Base-by-base conservation (phyloP, 2,113 vertebrate genomes). In the Papio anubis region DNA sequence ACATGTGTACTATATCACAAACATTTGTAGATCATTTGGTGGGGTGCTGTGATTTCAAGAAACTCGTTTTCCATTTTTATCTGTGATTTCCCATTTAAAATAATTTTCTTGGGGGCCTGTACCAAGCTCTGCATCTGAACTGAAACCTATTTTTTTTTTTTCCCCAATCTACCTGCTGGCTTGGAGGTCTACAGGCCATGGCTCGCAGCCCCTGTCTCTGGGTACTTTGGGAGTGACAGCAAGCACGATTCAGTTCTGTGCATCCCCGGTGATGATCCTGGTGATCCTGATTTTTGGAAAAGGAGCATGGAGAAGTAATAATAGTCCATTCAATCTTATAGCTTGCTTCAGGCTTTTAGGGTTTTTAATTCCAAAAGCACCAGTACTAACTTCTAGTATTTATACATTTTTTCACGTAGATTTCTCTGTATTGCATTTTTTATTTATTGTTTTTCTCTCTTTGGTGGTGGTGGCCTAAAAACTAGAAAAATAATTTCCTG, bases 241-340 rank as follows among this genome's bases (percentile, higher is more conserved):
- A 5, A 38, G 59, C 25, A 6, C 0, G 0, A 2, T 21, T 23
- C 2, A 5, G 25, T 55, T 25, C 32, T 8, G 9, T 40, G 35
- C 21, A 11, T 55, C 57, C 40, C 0, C n/a, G n/a, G 32, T 43
- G 23, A n/a, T 16, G 20, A 64, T n/a, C 32, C 55, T 40, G 2
- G 59, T 16, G 14, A 64, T n/a, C 32, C 55, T 40, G 2, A 52
- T 9, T 52, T 68, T 80, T 30, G 32, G 59, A 70, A 55, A 8
- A 50, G 40, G 48, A 43, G 14, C 35, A 13, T 0, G 0, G 43
- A n/a, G 48, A 27, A 35, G n/a, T 38, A 61, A 14, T 25, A 0
- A 0, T 12, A 8, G 52, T 73, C 40, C 5, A 5, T 61, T n/a
- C n/a, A 61, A 14, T 43, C 14, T 68, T 72, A 27, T 1, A 6